Percentiles rank a stretch among this genome's conserved stretches.
Evolutionary conservation across 1,140 invertebrate species (phyloP).

Genomic region (Cataglyphis hispanica): DNA sequence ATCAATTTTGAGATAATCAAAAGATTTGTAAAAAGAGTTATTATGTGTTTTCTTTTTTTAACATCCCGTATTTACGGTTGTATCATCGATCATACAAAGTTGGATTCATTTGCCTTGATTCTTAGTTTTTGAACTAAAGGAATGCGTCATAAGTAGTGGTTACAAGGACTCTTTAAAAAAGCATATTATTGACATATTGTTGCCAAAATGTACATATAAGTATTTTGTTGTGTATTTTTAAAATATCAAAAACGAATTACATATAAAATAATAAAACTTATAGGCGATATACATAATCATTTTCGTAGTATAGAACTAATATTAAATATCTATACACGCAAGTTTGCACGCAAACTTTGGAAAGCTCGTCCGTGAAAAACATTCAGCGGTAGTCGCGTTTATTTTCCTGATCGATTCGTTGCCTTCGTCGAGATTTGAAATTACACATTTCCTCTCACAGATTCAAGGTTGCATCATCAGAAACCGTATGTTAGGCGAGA

Average conservation of each 20-base stretch:
- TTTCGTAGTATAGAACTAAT: background rate
- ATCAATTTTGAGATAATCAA: background rate
- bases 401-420: slow-evolving; percentile 29
- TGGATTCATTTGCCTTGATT: slow-evolving; percentile 13
- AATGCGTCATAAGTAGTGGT: background rate
- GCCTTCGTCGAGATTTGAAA: slow-evolving; percentile 40
- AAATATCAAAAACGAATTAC: background rate
- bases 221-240: no score
- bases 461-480: slow-evolving; percentile 12
- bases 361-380: slow-evolving; percentile 20
- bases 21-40: background rate
- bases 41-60: background rate
- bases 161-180: no score
- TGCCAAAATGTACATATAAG: no score
- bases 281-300: background rate
- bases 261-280: background rate
- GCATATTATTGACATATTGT: no score
- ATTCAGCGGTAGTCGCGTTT: slow-evolving; percentile 17
- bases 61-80: background rate
- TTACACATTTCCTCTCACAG: slow-evolving; percentile 25
- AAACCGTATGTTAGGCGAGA: slow-evolving; percentile 27
- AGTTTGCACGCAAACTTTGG: background rate
- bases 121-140: background rate
- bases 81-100: background rate
- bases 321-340: background rate